phyloP scores from a whole-genome alignment of 37 sponge, comb jelly and placozoan genomes.

The Chondrosia reniformis region DNA sequence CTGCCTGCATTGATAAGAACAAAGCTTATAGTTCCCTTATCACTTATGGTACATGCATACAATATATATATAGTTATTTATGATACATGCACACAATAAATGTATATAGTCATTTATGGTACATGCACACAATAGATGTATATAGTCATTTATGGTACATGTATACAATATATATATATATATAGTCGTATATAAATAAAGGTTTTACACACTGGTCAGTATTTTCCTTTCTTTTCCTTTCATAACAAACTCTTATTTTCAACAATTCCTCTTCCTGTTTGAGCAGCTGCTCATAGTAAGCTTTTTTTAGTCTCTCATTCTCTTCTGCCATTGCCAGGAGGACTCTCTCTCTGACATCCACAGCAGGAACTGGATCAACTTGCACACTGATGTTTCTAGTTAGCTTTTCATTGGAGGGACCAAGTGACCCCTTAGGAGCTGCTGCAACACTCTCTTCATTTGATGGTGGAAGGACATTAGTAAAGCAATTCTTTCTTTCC shows the following conservation, averaged over 20 bases:
- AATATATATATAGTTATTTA: not conserved
- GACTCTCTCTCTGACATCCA: not conserved
- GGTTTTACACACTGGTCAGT: not conserved
- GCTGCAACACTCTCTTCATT: too few species aligned
- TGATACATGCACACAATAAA: too few species aligned
- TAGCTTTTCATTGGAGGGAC: too few species aligned
- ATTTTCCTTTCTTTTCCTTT: slow-evolving; percentile 12
- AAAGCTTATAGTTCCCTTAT: too few species aligned
- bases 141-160: too few species aligned
- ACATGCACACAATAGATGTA: too few species aligned
- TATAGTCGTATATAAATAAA: not conserved
- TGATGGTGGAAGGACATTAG: too few species aligned
- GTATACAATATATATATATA: not conserved
- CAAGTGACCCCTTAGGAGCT: too few species aligned
- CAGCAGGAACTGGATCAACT: too few species aligned
- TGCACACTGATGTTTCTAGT: too few species aligned
- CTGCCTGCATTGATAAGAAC: not conserved
- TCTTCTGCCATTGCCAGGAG: slow-evolving; percentile 5
- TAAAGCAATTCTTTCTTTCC: too few species aligned
- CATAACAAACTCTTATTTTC: slow-evolving; percentile 12
- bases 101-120: too few species aligned
- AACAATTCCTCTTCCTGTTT: slow-evolving; percentile 26
- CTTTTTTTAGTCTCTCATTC: slow-evolving; percentile 5
- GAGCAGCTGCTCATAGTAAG: slow-evolving; percentile 15
- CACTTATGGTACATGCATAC: not conserved